Base-by-base conservation (phyloP, 2,888 invertebrate genomes). In the Chloromyia formosa region DNA sequence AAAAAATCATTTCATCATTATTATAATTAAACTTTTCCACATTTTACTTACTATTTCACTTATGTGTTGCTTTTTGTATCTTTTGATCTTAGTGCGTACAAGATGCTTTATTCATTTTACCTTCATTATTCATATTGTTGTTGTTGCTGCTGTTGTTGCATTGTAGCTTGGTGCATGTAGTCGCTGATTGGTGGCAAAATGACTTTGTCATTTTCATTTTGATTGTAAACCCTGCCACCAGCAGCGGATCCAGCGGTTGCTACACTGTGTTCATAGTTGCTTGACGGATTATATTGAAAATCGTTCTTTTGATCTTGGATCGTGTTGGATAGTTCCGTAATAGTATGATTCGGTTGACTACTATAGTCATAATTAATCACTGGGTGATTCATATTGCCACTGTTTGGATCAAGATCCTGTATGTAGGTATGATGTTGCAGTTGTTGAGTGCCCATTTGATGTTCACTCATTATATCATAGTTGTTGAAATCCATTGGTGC, bases 401-500 rank as follows among this genome's bases (percentile, higher is more conserved):
- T 40, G 66, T 74, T 77, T 69, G 75, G 77, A 72, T 77, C 75
- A 23, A 77, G 73, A 4, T 77, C 75, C 45, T 80, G 79, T 18
- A 78, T 69, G 35, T 75, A 75, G 18, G 79, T 76, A 54, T 77
- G 76, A 74, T 79, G 78, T 74, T 81, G 82, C 56, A 79, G 79
- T 76, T 78, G 78, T 56, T 79, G 66, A 58, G 79, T 73, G 61
- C 23, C 27, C 56, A 62, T 74, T 56, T 75, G 75, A 62, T 74
- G 77, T 49, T 77, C 75, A 72, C 73, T 62, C n/a, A 84, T 81
- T 76, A 85, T 76, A 75, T 85, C 85, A 68, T 84, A 85, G 75
- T 83, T 85, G 78, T 84, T 79, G 61, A 76, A 84, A 77, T 85
- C 85, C 81, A 85, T 80, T n/a, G 84, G 81, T 78, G 83, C 80